phyloP scores from a whole-genome alignment of 2,797 vertebrate genomes.

The Typhlichthys subterraneus region DNA sequence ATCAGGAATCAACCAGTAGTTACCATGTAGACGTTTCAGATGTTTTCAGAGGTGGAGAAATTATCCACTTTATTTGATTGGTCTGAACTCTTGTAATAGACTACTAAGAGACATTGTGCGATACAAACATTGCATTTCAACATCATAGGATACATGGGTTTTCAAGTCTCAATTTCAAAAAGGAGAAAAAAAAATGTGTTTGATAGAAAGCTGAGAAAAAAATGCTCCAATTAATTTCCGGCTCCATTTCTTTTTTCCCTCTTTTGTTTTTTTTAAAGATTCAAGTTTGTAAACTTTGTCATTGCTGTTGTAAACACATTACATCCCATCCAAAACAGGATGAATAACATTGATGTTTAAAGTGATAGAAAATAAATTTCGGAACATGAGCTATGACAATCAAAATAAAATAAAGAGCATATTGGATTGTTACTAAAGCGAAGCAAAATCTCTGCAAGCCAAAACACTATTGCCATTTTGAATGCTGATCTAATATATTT shows the following conservation, averaged over 20 bases:
- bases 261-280: constrained; percentile 76
- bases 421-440: constrained; percentile 56
- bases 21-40: constrained; percentile 3
- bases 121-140: constrained; percentile 83
- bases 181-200: constrained; percentile 68
- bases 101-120: constrained; percentile 86
- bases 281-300: constrained; percentile 83
- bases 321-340: constrained; percentile 71
- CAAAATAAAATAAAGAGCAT: constrained; percentile 55
- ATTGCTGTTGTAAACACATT: constrained; percentile 82
- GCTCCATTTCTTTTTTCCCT: constrained; percentile 70
- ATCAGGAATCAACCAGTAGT: not conserved
- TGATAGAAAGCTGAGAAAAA: constrained; percentile 72
- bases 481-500: constrained; percentile 62
- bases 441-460: constrained; percentile 58
- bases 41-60: constrained; percentile 76
- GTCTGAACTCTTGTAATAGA: constrained; percentile 87
- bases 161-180: constrained; percentile 86
- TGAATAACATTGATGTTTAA: constrained; percentile 73
- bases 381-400: constrained; percentile 65
- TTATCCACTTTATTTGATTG: constrained; percentile 91
- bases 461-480: constrained; percentile 52
- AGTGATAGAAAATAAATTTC: constrained; percentile 63
- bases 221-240: constrained; percentile 69
- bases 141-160: constrained; percentile 80